A percentile compares a stretch with the other conserved stretches of the same genome.
These are phyloP conservation scores for Pyralis farinalis DNA, from an alignment of 2,888 invertebrate genomes.

Conservation along the genomic window DNA sequence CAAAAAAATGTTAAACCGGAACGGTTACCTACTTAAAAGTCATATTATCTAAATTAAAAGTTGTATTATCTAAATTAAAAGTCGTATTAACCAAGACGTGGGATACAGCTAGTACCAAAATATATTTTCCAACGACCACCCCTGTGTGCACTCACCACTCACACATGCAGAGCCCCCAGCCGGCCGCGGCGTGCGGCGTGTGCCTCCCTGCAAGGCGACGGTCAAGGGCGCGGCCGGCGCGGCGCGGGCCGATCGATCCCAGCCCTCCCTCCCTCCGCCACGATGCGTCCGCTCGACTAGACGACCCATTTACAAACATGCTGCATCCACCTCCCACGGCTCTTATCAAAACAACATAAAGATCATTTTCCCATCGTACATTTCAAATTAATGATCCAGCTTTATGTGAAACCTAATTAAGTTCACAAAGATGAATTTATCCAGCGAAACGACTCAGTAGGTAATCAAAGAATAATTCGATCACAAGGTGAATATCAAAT, in stretches of 20 bases:
- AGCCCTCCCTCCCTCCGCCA: constrained; percentile 14
- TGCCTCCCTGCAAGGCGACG: constrained; percentile 37
- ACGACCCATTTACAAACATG: constrained; percentile 20
- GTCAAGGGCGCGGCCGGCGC: constrained; percentile 59
- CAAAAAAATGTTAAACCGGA: too few relatives aligned
- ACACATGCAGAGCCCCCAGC: constrained; percentile 7
- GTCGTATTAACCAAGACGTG: too few relatives aligned
- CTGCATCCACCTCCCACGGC: background rate
- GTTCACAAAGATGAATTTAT: background rate
- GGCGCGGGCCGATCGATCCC: constrained; percentile 36
- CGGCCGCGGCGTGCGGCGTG: background rate
- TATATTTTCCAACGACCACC: too few relatives aligned
- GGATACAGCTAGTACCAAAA: too few relatives aligned
- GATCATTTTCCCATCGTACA: background rate
- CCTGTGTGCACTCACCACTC: background rate
- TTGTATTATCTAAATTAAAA: too few relatives aligned
- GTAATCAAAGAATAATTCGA: background rate
- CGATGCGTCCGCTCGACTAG: constrained; percentile 36
- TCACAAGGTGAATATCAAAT: background rate
- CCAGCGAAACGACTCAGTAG: constrained; percentile 1
- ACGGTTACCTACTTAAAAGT: too few relatives aligned
- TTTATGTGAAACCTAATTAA: constrained; percentile 1
- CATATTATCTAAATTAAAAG: too few relatives aligned
- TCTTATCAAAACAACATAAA: constrained; percentile 2
- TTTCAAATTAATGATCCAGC: background rate